Evolutionary conservation across 2,113 vertebrate species (phyloP).

Genomic region (Semnornis frantzii): DNA sequence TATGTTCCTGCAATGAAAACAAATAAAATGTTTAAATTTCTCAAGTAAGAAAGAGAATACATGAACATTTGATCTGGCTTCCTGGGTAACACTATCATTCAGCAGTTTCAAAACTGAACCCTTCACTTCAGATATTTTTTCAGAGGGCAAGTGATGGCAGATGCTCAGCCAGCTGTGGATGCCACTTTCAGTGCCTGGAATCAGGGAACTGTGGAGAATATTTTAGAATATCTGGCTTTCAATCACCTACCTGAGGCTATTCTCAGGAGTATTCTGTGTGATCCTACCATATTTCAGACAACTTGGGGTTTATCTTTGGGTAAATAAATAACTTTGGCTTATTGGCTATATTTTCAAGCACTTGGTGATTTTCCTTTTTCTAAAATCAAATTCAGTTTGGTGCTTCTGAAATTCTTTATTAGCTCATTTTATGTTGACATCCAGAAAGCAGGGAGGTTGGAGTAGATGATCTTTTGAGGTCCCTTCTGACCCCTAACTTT

Average conservation of each 20-base stretch:
- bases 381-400: neutral
- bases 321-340: neutral
- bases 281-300: neutral
- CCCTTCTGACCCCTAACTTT: too few species aligned
- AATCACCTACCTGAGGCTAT: neutral
- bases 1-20: neutral
- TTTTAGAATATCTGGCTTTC: neutral
- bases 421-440: neutral
- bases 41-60: neutral
- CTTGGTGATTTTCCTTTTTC: neutral
- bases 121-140: neutral
- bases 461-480: too few species aligned
- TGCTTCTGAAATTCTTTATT: neutral
- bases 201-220: neutral
- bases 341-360: neutral
- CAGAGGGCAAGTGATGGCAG: neutral
- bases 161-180: neutral
- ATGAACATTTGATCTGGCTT: neutral
- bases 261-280: neutral
- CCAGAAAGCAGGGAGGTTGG: neutral
- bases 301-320: neutral
- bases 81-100: neutral
- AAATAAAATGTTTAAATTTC: neutral
- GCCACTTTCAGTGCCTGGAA: neutral
- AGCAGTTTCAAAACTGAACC: neutral